phyloP scores from a whole-genome alignment of 2,888 invertebrate species.

The Scrobipalpa costella region DNA sequence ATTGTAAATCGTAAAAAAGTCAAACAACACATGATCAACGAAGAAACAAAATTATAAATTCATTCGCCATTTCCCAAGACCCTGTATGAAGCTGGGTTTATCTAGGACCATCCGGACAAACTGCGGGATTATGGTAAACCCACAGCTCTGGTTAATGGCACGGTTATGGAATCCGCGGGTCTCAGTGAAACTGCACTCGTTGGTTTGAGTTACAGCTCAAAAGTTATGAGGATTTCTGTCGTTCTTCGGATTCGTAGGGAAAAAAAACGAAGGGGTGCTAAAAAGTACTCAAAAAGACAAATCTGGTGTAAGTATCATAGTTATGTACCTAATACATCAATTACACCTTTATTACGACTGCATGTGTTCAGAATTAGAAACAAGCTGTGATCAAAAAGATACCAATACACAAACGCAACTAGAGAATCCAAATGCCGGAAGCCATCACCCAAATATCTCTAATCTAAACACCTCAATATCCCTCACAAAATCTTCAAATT shows the following conservation, averaged over 20 bases:
- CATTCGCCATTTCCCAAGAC: neutral
- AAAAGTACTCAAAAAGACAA: neutral
- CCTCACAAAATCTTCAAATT: conserved; percentile 37
- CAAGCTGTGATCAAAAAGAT: conserved; percentile 7
- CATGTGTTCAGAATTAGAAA: neutral
- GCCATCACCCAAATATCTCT: conserved; percentile 6
- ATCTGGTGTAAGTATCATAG: neutral
- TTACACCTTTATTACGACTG: no score
- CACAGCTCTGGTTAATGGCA: conserved; percentile 41
- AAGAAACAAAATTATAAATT: neutral
- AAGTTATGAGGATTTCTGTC: neutral
- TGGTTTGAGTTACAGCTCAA: neutral
- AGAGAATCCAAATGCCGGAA: neutral
- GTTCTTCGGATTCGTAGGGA: neutral
- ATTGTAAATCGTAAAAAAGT: no score
- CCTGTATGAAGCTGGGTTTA: conserved; percentile 21
- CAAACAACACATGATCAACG: neutral
- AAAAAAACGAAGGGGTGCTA: neutral
- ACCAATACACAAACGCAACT: neutral
- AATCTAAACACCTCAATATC: conserved; percentile 15
- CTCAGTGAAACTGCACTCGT: conserved; percentile 8
- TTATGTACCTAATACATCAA: no score
- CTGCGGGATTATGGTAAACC: conserved; percentile 58
- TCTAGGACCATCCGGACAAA: conserved; percentile 46
- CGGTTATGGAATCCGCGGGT: conserved; percentile 35